Percentiles rank a stretch among this genome's conserved stretches.
Evolutionary conservation across 1,140 invertebrate genomes (phyloP).

Genomic region (Orius insidiosus): DNA sequence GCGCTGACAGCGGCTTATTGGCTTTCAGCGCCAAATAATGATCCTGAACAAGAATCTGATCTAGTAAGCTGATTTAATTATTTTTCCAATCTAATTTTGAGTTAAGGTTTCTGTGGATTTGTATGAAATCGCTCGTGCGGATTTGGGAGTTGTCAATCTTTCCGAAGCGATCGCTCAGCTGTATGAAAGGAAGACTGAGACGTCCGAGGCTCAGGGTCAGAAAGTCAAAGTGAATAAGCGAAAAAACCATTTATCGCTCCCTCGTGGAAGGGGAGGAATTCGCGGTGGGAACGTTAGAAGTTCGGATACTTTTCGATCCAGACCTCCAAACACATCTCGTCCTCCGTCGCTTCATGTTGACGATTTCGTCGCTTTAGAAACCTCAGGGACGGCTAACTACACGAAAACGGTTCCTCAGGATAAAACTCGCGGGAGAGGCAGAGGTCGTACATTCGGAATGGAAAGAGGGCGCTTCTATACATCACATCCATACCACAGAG

Average conservation of each 20-base stretch:
- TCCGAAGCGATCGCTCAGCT: constrained; percentile 16
- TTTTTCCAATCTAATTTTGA: constrained; percentile 6
- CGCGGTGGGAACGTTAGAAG: constrained; percentile 27
- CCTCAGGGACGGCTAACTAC: constrained; percentile 33
- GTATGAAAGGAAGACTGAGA: constrained; percentile 10
- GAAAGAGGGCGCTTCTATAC: constrained; percentile 12
- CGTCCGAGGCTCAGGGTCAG: constrained; percentile 11
- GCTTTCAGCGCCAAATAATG: constrained; percentile 38
- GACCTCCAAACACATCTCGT: constrained; percentile 87
- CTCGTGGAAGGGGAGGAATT: constrained; percentile 44
- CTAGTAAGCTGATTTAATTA: constrained; percentile 25
- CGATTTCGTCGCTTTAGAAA: constrained; percentile 87
- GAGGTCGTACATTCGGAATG: constrained; percentile 16
- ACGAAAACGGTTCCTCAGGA: not conserved
- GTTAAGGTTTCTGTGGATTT: constrained; percentile 37
- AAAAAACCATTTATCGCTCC: constrained; percentile 37
- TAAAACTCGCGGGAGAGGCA: constrained; percentile 10
- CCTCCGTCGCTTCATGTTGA: constrained; percentile 94
- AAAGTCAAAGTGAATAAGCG: constrained; percentile 23
- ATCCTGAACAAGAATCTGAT: constrained; percentile 35
- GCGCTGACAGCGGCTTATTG: constrained; percentile 51
- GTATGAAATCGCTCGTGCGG: constrained; percentile 43
- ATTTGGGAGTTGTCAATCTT: constrained; percentile 45
- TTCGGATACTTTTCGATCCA: constrained; percentile 73
- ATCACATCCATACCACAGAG: constrained; percentile 5